Percentiles rank a stretch among this genome's conserved stretches.
These are phyloP conservation scores for Holacanthus passer DNA, from an alignment of 2,113 vertebrate species.

Conservation along the genomic window DNA sequence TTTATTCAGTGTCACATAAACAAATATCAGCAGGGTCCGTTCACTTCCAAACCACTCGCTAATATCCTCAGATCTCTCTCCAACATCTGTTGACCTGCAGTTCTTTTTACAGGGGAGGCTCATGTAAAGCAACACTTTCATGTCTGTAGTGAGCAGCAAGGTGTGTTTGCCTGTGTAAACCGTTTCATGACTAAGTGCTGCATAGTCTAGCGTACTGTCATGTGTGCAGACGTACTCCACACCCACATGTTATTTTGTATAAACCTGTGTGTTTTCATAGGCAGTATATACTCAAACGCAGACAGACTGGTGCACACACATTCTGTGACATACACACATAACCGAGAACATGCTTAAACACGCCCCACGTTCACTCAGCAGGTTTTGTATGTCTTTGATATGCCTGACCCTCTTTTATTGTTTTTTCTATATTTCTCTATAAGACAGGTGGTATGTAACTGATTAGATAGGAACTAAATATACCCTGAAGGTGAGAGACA, in stretches of 20 bases:
- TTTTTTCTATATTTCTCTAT: slow-evolving; percentile 79
- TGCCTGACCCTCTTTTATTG: slow-evolving; percentile 79
- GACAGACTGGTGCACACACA: slow-evolving; percentile 38
- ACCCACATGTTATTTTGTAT: slow-evolving; percentile 62
- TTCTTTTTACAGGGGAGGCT: slow-evolving; percentile 4
- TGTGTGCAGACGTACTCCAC: slow-evolving; percentile 32
- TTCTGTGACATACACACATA: slow-evolving; percentile 18
- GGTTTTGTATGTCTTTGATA: slow-evolving; percentile 82
- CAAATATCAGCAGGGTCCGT: slow-evolving; percentile 67
- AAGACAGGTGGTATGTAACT: slow-evolving; percentile 82
- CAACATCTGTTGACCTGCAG: slow-evolving; percentile 60
- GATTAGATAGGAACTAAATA: slow-evolving; percentile 84
- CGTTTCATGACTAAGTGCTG: slow-evolving; percentile 31
- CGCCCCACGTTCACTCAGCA: slow-evolving; percentile 70
- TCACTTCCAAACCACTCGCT: slow-evolving; percentile 61
- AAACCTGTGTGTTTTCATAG: slow-evolving; percentile 65
- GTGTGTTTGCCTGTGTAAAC: slow-evolving; percentile 26
- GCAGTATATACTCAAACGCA: slow-evolving; percentile 48
- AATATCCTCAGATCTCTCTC: slow-evolving; percentile 64
- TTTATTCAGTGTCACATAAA: slow-evolving; percentile 76
- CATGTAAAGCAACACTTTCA: slow-evolving; percentile 28
- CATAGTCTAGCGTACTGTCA: slow-evolving; percentile 12
- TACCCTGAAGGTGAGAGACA: slow-evolving; percentile 73
- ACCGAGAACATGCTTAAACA: slow-evolving; percentile 51
- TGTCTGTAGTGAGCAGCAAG: slow-evolving; percentile 14